Evolutionary conservation across 2,797 vertebrate genomes (phyloP), one percentile per base, ranked within the genome.

Genomic region (Xiphophorus birchmanni): DNA sequence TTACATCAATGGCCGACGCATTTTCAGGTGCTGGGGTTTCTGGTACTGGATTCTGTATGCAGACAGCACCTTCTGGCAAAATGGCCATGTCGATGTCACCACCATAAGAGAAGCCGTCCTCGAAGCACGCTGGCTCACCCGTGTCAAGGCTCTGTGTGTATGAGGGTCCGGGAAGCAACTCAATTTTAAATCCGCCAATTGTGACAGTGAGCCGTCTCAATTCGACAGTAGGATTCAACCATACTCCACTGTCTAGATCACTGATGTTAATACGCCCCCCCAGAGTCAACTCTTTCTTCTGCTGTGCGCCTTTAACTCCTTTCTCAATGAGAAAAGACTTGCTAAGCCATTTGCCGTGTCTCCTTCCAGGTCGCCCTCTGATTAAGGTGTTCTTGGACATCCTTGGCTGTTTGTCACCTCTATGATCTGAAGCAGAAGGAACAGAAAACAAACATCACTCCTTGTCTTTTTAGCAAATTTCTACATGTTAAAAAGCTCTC

Each of bases 151-250:
- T 85, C 9, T 94, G 89, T 2, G 88, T 47, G 76, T 94, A 95
- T 3, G 95, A 96, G 2, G 96, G 96, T 76, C 96, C 96, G 12
- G 96, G 96, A 74, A 96, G 95, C 63, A 96, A 89, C 87, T 96
- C 96, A 15, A 96, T 97, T 89, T 79, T 95, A 87, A 95, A 96
- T 78, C 96, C 96, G n/a, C 94, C 96, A n/a, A 96, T 95, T 6
- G 96, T 96, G 75, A 97, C 96, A 0, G 96, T 96, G 86, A 96
- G 75, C 76, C 94, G 89, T 80, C 94, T 94, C 80, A 96, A 84
- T 79, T 95, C 93, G 72, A 96, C 96, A 0, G 93, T 84, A 18
- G 96, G 96, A 35, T 93, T 96, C 84, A 96, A 89, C 84, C 95
- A 96, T 3, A 89, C 76, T 72, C 86, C 90, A 45, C 86, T 32